A percentile compares a stretch with the other conserved stretches of the same genome.
These are phyloP conservation scores for Trypoxylon attenuatum DNA, from an alignment of 2,888 invertebrate species.

Conservation along the genomic window DNA sequence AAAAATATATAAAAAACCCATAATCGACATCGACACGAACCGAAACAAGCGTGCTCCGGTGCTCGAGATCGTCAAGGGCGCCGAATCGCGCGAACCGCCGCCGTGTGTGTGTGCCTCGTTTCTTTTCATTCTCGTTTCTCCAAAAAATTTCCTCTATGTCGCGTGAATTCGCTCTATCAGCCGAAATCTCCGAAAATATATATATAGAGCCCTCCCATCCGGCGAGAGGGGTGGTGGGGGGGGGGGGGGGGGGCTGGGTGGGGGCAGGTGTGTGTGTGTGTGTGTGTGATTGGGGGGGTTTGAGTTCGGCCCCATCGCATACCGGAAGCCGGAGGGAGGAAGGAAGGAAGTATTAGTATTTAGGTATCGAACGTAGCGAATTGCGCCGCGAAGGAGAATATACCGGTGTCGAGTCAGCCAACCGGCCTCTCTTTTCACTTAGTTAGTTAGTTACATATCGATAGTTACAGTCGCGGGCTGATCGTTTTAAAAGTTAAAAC, in stretches of 20 bases:
- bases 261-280: too few relatives aligned
- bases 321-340: too few relatives aligned
- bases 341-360: too few relatives aligned
- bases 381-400: too few relatives aligned
- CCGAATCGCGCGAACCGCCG: conserved; percentile 57
- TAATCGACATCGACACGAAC: conserved; percentile 66
- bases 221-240: conserved; percentile 20
- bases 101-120: conserved; percentile 8
- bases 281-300: too few relatives aligned
- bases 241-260: conserved; percentile 40
- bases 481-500: neutral
- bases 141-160: neutral
- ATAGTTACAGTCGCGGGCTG: too few relatives aligned
- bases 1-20: conserved; percentile 74
- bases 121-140: conserved; percentile 7
- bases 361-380: too few relatives aligned
- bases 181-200: conserved; percentile 41
- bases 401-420: too few relatives aligned
- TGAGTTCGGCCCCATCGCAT: too few relatives aligned
- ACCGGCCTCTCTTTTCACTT: too few relatives aligned
- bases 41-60: conserved; percentile 60
- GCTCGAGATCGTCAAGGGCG: conserved; percentile 66
- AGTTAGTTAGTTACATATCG: too few relatives aligned
- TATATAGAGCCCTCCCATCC: conserved; percentile 15
- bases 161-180: conserved; percentile 8